Conservation (phyloP, 1,140 invertebrate genomes). For the Drosophila novamexicana region DNA sequence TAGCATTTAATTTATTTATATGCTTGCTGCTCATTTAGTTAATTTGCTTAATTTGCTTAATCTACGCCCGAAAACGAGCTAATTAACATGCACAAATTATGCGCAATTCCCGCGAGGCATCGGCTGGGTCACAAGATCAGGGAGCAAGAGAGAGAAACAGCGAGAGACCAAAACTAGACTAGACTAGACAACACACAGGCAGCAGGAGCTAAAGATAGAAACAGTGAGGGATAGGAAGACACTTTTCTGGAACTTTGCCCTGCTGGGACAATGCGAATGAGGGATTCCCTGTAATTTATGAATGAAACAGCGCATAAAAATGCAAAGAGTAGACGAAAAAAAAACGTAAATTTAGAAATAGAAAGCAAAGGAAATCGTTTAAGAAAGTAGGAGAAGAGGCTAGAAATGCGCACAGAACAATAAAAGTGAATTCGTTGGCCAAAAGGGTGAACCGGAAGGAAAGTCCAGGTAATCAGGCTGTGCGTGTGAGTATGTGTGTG, state of each 20-base stretch:
- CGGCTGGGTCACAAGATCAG: slow-evolving; percentile 23
- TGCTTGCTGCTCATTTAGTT: slow-evolving; percentile 54
- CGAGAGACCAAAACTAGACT: neutral
- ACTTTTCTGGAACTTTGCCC: slow-evolving; percentile 26
- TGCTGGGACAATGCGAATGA: slow-evolving; percentile 26
- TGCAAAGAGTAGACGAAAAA: slow-evolving; percentile 31
- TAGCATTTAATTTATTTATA: slow-evolving; percentile 64
- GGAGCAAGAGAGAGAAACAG: neutral
- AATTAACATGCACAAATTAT: slow-evolving; percentile 77
- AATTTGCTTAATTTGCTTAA: slow-evolving; percentile 75
- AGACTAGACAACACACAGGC: slow-evolving; percentile 1
- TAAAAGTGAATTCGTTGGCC: slow-evolving; percentile 36
- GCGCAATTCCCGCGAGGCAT: slow-evolving; percentile 60
- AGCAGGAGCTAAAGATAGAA: neutral
- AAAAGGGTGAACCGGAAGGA: slow-evolving; percentile 67
- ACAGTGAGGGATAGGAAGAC: neutral
- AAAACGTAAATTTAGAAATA: slow-evolving; percentile 1
- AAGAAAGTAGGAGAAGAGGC: slow-evolving; percentile 14
- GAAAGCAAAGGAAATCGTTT: slow-evolving; percentile 8
- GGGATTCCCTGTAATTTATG: slow-evolving; percentile 74
- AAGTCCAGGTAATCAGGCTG: slow-evolving; percentile 61
- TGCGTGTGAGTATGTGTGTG: slow-evolving; percentile 18
- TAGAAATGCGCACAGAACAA: slow-evolving; percentile 20
- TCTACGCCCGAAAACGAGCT: slow-evolving; percentile 66
- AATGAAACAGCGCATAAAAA: slow-evolving; percentile 58